These are phyloP conservation scores for Phoeniculus purpureus DNA, from an alignment of 2,797 vertebrate genomes.

Conservation along the genomic window DNA sequence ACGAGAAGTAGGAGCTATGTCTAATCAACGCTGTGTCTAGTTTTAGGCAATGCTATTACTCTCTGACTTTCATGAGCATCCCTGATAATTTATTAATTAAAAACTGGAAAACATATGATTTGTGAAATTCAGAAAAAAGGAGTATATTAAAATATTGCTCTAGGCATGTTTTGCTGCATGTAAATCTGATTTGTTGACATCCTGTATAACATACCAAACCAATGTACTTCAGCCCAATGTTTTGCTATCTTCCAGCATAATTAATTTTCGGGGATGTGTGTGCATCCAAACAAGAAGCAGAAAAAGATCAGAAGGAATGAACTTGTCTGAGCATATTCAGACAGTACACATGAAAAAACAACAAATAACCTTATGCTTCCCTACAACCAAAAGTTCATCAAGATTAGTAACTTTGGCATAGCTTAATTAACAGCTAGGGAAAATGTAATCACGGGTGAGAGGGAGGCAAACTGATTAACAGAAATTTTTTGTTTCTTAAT, in stretches of 20 bases:
- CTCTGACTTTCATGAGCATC: slow-evolving; percentile 56
- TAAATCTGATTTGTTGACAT: slow-evolving; percentile 67
- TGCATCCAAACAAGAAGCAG: slow-evolving; percentile 53
- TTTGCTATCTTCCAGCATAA: slow-evolving; percentile 47
- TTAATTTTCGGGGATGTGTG: slow-evolving; percentile 47
- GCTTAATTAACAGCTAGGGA: slow-evolving; percentile 44
- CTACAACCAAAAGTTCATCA: slow-evolving; percentile 18
- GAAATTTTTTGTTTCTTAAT: slow-evolving; percentile 54
- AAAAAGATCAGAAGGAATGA: slow-evolving; percentile 38
- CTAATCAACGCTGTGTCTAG: slow-evolving; percentile 32
- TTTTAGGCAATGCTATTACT: slow-evolving; percentile 62
- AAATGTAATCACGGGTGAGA: slow-evolving; percentile 30
- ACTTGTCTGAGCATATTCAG: neutral
- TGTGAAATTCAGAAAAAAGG: slow-evolving; percentile 49
- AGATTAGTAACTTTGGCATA: slow-evolving; percentile 26
- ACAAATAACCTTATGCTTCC: neutral
- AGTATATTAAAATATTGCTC: slow-evolving; percentile 54
- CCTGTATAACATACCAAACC: slow-evolving; percentile 9
- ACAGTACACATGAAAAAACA: neutral
- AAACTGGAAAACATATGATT: slow-evolving; percentile 51
- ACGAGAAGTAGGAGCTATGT: slow-evolving; percentile 2
- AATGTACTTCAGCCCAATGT: slow-evolving; percentile 10
- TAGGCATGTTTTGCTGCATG: slow-evolving; percentile 49
- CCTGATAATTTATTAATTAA: slow-evolving; percentile 70
- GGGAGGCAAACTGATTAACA: slow-evolving; percentile 30